These are phyloP conservation scores for Rhyzopertha dominica DNA, from an alignment of 1,140 invertebrate genomes.

Conservation along the genomic window DNA sequence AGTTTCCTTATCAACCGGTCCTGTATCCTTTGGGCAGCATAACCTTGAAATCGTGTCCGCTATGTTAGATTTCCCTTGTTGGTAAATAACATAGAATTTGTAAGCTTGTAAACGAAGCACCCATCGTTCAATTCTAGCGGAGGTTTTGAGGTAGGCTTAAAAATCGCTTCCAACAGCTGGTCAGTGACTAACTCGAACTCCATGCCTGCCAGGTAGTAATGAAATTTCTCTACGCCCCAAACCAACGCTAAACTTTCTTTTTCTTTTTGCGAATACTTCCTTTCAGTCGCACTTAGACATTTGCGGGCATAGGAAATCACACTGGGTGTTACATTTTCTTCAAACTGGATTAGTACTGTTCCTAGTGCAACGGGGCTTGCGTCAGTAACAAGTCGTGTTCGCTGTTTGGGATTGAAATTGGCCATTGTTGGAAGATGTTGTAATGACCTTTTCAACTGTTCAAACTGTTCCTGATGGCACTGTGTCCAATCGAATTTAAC, in stretches of 20 bases:
- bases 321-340: too few relatives aligned
- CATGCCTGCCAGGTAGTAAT: slow-evolving; percentile 40
- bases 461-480: slow-evolving; percentile 8
- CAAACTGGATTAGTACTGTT: too few relatives aligned
- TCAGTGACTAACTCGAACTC: slow-evolving; percentile 37
- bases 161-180: slow-evolving; percentile 26
- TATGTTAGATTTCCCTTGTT: slow-evolving; percentile 42
- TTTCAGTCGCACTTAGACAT: slow-evolving; percentile 38
- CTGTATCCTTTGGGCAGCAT: slow-evolving; percentile 7
- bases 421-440: too few relatives aligned
- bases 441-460: slow-evolving; percentile 4
- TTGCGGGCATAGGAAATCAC: slow-evolving; percentile 41
- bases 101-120: slow-evolving; percentile 34
- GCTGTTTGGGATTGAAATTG: too few relatives aligned
- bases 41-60: slow-evolving; percentile 41
- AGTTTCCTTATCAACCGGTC: slow-evolving; percentile 15
- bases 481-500: slow-evolving; percentile 11
- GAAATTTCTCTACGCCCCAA: slow-evolving; percentile 40
- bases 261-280: slow-evolving; percentile 44
- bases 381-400: too few relatives aligned
- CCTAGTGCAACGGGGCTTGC: too few relatives aligned
- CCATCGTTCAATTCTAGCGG: slow-evolving; percentile 38
- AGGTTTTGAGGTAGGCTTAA: slow-evolving; percentile 26
- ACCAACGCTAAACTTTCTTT: slow-evolving; percentile 41
- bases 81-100: slow-evolving; percentile 17